Base-by-base conservation (phyloP, 2,888 invertebrate genomes). In the Ichneumoninae sp. region DNA sequence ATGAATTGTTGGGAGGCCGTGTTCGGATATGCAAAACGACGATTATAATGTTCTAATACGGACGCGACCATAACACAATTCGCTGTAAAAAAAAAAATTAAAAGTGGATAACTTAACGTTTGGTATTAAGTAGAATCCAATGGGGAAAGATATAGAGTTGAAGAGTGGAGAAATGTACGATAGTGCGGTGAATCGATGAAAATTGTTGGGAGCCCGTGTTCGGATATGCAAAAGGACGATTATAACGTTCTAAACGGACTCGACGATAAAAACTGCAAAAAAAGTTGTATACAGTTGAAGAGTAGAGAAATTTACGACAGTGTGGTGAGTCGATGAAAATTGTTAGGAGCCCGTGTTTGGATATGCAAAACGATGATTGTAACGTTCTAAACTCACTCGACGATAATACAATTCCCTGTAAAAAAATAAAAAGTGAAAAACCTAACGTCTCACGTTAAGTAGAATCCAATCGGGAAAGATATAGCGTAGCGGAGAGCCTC, bases 51-150 rank as follows among this genome's bases (percentile, higher is more conserved):
- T 22, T 22, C 22, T 22, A 22, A 22, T 22, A 22, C 22, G 22
- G 22, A 22, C 22, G 1, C 22, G 1, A 22, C 22, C 0, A 22
- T 22, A 22, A 22, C 22, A 22, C 22, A 72, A 30, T 2, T 30
- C 30, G 3, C 30, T 30, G 30, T 30, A 30, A 30, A 30, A 30
- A 30, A 30, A 30, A 60, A 74, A 66, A 10, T 22, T 22, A 22
- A 0, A 22, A 22, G 71, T 36, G 13, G 36, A 76, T 66, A 62
- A 60, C 36, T 30, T 60, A 30, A 22, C 54, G 36, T 50, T 54
- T 22, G 47, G 19, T 10, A 22, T 74, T 68, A 80, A 75, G 72
- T 75, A 47, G 66, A 80, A 72, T 78, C 60, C 33, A 80, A 80
- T 80, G 60, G 74, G 19, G 33, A 60, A 44, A 22, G 0, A 22